Evolutionary conservation across 2,888 invertebrate species (phyloP), one percentile per base, ranked within the genome.

Genomic region (Hyalella azteca): DNA sequence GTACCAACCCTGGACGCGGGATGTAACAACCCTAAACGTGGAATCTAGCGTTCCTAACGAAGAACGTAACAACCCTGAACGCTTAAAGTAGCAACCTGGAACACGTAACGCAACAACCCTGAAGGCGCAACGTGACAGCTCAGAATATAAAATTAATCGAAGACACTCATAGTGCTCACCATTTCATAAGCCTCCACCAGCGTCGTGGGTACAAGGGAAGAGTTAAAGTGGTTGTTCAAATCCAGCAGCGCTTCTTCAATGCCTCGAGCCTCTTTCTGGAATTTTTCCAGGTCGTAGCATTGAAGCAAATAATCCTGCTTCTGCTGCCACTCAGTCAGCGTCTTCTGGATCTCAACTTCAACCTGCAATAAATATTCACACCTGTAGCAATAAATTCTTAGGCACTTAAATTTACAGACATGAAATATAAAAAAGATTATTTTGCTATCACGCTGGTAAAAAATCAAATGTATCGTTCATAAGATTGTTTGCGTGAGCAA

Each of bases 271-370:
- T 66, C 36, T 36, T 66, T 32, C 66, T 66, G 66, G 66, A 66
- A 66, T 36, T 9, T 66, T 32, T 66, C 36, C 32, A 66, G 66
- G 39, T 66, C 66, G 39, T 29, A 66, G n/a, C 36, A 36, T 36
- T 66, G 66, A 39, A 66, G 39, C 66, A 66, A 19, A 39, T 36
- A 66, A 39, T 66, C 66, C 13, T 66, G 66, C 39, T 36, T 32
- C 19, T 66, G 7, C 66, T 66, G 66, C 66, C 66, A 66, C 19
- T 11, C 39, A 19, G 22, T 29, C 13, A 36, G 4, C 5, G 36
- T 13, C 39, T 36, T 5, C 13, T 29, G 39, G 26, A 39, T 66
- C 66, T 36, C 66, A 4, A 36, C 36, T 19, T 32, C 13, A 11
- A 66, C 15, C 66, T 66, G 66, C n/a, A 36, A n/a, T 15, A 45